A percentile compares a stretch with the other conserved stretches of the same genome.
These are phyloP conservation scores for Xiphorhynchus elegans DNA, from an alignment of 2,113 vertebrate species.

Conservation along the genomic window DNA sequence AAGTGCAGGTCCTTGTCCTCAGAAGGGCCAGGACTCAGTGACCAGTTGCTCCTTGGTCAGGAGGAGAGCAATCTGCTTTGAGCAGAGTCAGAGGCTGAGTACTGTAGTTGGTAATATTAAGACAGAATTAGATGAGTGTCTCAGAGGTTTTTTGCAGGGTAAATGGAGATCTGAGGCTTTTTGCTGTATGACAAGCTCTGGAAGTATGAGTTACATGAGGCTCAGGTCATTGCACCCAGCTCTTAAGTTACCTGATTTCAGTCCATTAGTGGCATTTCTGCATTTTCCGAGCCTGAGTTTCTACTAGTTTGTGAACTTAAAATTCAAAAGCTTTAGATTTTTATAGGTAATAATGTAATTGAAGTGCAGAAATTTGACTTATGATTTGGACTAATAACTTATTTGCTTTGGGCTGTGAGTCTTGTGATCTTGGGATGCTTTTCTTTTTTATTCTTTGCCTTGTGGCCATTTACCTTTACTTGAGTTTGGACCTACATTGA, in stretches of 20 bases:
- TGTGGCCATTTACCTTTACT: not conserved
- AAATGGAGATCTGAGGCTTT: not conserved
- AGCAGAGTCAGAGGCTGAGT: not conserved
- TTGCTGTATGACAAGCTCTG: not conserved
- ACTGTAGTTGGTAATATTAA: not conserved
- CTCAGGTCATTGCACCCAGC: not conserved
- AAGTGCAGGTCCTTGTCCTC: not conserved
- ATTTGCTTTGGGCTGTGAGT: not conserved
- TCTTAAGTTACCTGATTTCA: not conserved
- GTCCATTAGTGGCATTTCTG: not conserved
- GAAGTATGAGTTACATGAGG: not conserved
- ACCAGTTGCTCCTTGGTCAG: not conserved
- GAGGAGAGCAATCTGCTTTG: not conserved
- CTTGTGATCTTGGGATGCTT: not conserved
- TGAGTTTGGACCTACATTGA: not conserved
- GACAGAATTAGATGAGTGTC: not conserved
- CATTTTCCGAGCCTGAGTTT: not conserved
- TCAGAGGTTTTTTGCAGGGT: not conserved
- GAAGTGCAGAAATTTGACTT: not conserved
- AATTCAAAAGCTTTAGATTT: not conserved
- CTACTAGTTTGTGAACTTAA: not conserved
- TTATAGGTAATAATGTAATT: not conserved
- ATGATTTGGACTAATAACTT: not conserved
- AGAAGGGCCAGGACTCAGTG: not conserved
- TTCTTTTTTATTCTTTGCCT: not conserved